Percentiles rank a stretch among this genome's conserved stretches.
These are phyloP conservation scores for Calyptomena viridis DNA, from an alignment of 2,113 vertebrate genomes.

Conservation along the genomic window DNA sequence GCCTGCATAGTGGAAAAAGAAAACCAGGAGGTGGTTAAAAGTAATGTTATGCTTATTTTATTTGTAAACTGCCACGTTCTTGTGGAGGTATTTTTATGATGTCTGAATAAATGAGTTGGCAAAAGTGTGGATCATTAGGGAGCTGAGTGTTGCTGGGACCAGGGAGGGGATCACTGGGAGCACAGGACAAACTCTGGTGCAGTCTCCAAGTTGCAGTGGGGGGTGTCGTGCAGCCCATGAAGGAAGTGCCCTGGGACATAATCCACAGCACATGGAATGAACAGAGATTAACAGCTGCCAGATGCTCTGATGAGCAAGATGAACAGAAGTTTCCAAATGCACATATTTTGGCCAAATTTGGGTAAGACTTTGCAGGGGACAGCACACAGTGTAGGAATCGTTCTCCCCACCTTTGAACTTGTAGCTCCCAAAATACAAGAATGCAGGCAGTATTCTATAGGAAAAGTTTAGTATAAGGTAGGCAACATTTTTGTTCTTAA, in stretches of 20 bases:
- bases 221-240: neutral
- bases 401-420: neutral
- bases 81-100: neutral
- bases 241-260: neutral
- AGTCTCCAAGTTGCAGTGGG: neutral
- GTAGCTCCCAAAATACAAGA: neutral
- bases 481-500: neutral
- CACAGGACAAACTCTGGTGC: neutral
- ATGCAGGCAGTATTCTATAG: neutral
- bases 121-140: neutral
- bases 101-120: neutral
- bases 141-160: neutral
- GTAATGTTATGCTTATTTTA: neutral
- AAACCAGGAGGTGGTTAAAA: neutral
- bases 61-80: neutral
- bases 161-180: neutral
- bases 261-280: neutral
- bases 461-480: neutral
- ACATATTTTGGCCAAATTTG: neutral
- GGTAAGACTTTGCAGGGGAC: neutral
- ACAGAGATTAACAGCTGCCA: neutral
- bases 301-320: neutral
- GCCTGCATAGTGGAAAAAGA: neutral
- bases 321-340: neutral
- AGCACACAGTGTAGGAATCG: neutral